These are phyloP conservation scores for Menidia beryllina DNA, from an alignment of 2,113 vertebrate genomes.

Conservation along the genomic window DNA sequence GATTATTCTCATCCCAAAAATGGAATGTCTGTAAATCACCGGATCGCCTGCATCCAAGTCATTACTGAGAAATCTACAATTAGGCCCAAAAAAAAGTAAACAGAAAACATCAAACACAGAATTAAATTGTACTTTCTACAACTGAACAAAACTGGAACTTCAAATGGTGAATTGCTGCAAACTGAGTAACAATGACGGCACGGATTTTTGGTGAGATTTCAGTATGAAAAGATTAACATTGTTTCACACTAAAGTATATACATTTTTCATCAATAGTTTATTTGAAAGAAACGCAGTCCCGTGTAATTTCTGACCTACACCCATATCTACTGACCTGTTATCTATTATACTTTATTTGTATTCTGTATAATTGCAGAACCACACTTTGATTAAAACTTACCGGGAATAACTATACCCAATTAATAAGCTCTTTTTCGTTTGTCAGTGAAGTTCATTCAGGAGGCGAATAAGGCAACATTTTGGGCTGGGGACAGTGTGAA, in stretches of 20 bases:
- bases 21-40: not conserved
- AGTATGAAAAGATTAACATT: not conserved
- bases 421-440: slow-evolving; percentile 70
- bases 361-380: too few species aligned
- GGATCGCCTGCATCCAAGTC: not conserved
- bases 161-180: too few species aligned
- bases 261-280: too few species aligned
- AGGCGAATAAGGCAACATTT: slow-evolving; percentile 31
- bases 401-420: slow-evolving; percentile 66
- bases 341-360: slow-evolving; percentile 18
- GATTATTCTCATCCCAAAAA: not conserved
- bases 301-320: slow-evolving; percentile 19
- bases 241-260: too few species aligned
- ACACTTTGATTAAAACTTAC: slow-evolving; percentile 70
- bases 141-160: too few species aligned
- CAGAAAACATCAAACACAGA: too few species aligned
- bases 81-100: too few species aligned
- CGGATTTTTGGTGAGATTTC: too few species aligned
- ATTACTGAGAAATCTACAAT: too few species aligned
- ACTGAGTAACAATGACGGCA: too few species aligned
- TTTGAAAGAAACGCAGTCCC: not conserved
- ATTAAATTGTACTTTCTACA: too few species aligned
- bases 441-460: slow-evolving; percentile 70
- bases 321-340: slow-evolving; percentile 11
- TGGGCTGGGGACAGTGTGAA: slow-evolving; percentile 53